These are phyloP conservation scores for Notolepis coatsorum DNA, from an alignment of 2,797 vertebrate species.

Conservation along the genomic window DNA sequence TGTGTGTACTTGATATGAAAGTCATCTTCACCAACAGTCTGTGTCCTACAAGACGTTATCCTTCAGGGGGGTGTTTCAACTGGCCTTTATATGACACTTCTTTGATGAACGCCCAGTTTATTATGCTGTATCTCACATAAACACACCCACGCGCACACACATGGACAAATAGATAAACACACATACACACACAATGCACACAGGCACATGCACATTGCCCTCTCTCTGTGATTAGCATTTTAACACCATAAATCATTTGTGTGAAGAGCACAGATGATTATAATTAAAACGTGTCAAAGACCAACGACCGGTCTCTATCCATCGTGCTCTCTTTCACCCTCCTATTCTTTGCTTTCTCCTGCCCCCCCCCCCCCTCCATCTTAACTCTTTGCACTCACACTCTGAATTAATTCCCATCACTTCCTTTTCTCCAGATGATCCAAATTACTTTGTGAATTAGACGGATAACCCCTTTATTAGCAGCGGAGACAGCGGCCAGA, in stretches of 20 bases:
- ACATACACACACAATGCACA: background rate
- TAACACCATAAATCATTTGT: constrained; percentile 45
- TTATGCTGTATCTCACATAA: no score
- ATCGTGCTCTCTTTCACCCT: background rate
- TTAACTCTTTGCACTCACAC: constrained; percentile 2
- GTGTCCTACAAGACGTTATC: background rate
- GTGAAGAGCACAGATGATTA: constrained; percentile 51
- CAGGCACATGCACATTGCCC: background rate
- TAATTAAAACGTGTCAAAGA: constrained; percentile 63
- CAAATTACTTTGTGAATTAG: constrained; percentile 72
- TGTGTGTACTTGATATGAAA: no score
- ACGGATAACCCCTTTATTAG: constrained; percentile 70
- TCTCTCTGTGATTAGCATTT: constrained; percentile 21
- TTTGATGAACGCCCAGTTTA: background rate
- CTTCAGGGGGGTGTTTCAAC: background rate
- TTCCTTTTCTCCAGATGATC: constrained; percentile 61
- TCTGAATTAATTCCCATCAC: constrained; percentile 54
- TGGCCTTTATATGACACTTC: background rate
- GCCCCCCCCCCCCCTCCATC: background rate
- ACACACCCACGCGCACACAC: background rate
- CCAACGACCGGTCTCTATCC: constrained; percentile 36
- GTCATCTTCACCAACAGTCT: background rate
- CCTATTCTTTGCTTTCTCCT: background rate
- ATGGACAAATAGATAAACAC: background rate
- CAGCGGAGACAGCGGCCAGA: constrained; percentile 46